phyloP scores from a whole-genome alignment of 2,797 vertebrate genomes.

The Silurus lanzhouensis region DNA sequence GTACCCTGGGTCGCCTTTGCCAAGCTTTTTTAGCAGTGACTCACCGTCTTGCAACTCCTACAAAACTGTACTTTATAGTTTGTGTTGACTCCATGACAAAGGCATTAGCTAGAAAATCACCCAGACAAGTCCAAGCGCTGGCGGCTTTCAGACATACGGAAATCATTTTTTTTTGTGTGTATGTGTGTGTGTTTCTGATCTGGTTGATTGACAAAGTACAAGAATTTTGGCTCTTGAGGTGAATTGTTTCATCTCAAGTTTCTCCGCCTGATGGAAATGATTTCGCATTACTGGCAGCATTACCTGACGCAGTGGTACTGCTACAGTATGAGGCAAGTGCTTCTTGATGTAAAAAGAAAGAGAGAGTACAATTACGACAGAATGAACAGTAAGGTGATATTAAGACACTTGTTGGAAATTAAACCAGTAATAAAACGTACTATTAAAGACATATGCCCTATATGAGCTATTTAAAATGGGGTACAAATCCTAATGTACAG shows the following conservation, averaged over 20 bases:
- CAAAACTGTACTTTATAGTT: slow-evolving; percentile 32
- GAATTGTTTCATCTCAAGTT: background rate
- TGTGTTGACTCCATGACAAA: slow-evolving; percentile 36
- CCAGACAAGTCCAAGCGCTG: slow-evolving; percentile 15
- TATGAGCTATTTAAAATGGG: too few species aligned
- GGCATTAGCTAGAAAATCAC: slow-evolving; percentile 25
- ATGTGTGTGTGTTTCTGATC: background rate
- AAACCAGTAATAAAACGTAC: background rate
- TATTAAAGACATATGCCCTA: background rate
- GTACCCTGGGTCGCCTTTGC: slow-evolving; percentile 11
- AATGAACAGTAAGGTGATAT: background rate
- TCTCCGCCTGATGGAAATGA: slow-evolving; percentile 14
- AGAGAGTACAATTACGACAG: background rate
- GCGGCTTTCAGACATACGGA: slow-evolving; percentile 10
- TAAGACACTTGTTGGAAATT: background rate
- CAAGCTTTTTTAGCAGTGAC: slow-evolving; percentile 8
- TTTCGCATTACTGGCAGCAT: background rate
- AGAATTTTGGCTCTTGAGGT: slow-evolving; percentile 15
- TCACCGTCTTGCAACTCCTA: slow-evolving; percentile 24
- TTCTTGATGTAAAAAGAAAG: background rate
- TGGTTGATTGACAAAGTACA: slow-evolving; percentile 17
- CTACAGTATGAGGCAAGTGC: background rate
- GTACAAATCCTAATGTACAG: background rate
- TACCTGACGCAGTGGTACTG: background rate
- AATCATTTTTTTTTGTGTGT: slow-evolving; percentile 1